Percentiles rank a stretch among this genome's conserved stretches.
Evolutionary conservation across 1,140 invertebrate genomes (phyloP).

Genomic region (Atta cephalotes): DNA sequence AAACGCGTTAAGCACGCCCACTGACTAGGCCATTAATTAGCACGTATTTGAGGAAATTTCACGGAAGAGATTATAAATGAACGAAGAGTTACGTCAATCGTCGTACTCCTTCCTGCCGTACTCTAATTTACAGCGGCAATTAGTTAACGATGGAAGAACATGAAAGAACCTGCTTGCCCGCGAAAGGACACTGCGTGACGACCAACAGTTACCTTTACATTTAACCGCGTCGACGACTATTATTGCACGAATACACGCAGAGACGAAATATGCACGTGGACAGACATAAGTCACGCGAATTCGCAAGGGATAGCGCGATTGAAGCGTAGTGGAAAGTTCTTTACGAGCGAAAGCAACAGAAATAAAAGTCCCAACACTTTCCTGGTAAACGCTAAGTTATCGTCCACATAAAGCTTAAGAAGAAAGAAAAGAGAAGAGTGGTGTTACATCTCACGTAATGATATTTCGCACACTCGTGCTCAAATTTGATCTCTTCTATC

Average conservation of each 20-base stretch:
- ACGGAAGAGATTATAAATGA: conserved; percentile 73
- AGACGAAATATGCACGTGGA: not conserved
- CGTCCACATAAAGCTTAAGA: not conserved
- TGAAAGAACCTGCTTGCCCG: conserved; percentile 43
- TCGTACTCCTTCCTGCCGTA: conserved; percentile 20
- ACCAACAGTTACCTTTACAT: conserved; percentile 22
- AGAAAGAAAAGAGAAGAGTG: not conserved
- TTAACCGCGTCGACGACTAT: conserved; percentile 36
- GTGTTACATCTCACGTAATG: not conserved
- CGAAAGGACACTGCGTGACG: conserved; percentile 39
- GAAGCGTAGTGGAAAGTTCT: conserved; percentile 17
- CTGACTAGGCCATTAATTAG: conserved; percentile 67
- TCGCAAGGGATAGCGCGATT: conserved; percentile 37
- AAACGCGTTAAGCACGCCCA: conserved; percentile 38
- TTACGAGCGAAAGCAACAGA: conserved; percentile 9
- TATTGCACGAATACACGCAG: conserved; percentile 21
- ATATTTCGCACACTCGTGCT: not conserved
- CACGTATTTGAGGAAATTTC: conserved; percentile 72
- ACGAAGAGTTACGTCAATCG: conserved; percentile 60
- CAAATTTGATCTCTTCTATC: too few species aligned
- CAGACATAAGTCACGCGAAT: conserved; percentile 9
- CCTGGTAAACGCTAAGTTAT: conserved; percentile 6
- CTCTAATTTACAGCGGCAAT: conserved; percentile 68
- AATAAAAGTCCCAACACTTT: not conserved
- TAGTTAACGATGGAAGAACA: conserved; percentile 69